A percentile compares a stretch with the other conserved stretches of the same genome.
These are phyloP conservation scores for Excalfactoria chinensis DNA, from an alignment of 2,113 vertebrate genomes.

Conservation along the genomic window DNA sequence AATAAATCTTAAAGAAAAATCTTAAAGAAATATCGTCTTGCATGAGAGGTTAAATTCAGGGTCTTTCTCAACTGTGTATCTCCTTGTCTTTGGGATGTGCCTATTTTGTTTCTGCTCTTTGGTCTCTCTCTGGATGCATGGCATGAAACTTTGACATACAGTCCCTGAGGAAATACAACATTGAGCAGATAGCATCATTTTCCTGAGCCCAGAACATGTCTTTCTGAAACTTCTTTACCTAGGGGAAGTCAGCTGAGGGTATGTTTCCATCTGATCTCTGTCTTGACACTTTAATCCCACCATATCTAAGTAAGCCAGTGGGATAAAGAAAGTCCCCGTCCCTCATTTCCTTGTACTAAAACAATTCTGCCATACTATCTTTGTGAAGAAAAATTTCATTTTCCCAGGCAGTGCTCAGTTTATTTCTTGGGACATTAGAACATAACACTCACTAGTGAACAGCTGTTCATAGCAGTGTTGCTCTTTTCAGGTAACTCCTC, in stretches of 20 bases:
- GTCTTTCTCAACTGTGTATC: not conserved
- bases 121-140: not conserved
- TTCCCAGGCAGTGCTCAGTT: not conserved
- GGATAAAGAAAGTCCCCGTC: rapidly evolving
- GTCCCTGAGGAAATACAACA: not conserved
- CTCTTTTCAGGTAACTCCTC: not conserved
- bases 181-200: not conserved
- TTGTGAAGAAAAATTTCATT: not conserved
- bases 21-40: conserved; percentile 2
- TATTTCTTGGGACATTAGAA: not conserved
- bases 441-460: not conserved
- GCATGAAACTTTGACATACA: not conserved
- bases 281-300: not conserved
- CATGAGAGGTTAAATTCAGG: not conserved
- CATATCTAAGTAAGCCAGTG: not conserved
- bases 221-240: not conserved
- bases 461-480: not conserved
- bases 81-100: not conserved
- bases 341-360: not conserved
- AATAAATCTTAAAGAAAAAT: conserved; percentile 15
- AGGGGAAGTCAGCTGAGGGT: not conserved
- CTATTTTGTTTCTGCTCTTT: not conserved
- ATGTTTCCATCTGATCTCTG: not conserved
- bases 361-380: not conserved
- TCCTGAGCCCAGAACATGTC: not conserved